Base-by-base conservation (phyloP, 2,888 invertebrate genomes). In the Adelognathus sp. region DNA sequence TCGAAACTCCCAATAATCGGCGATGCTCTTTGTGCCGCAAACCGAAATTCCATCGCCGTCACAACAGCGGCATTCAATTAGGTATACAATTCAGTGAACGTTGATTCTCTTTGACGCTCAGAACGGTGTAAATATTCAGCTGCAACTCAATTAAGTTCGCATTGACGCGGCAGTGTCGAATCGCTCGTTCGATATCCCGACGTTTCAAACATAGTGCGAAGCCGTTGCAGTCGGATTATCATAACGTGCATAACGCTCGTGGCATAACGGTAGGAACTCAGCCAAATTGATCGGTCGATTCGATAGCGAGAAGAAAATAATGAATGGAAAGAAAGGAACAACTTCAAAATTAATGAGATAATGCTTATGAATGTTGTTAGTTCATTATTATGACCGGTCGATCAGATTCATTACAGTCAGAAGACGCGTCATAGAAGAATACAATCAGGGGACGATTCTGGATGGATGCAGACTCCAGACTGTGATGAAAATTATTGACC, bases 131-230 rank as follows among this genome's bases (percentile, higher is more conserved):
- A 63, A 36, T 56, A 61, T 31, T 41, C 41, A 36, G 27, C 74
- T 56, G 56, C 75, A 75, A 75, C 31, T 56, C 56, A 56, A 69
- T 69, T 69, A 69, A 69, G 44, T 27, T 41, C 44, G 27, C 29
- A 27, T 31, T 31, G 46, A 14, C 31, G 18, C 4, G n/a, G 67
- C 29, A 18, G 29, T 6, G 41, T 14, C 29, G 33, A 14, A 31
- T 67, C n/a, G 36, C 41, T 16, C 3, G 29, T 41, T 44, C n/a
- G n/a, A 33, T 16, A 11, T 31, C n/a, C 9, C 4, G 3, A 1
- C 21, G 7, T 29, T 44, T 33, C 21, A 31, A 5, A 3, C 61
- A 18, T 44, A 44, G 44, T n/a, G 6, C n/a, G n/a, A 46, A 18
- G 3, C 11, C 18, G 24, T 18, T 44, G 29, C 29, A 21, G 5